Conservation (phyloP, 2,113 vertebrate genomes). For the Austrofundulus limnaeus region DNA sequence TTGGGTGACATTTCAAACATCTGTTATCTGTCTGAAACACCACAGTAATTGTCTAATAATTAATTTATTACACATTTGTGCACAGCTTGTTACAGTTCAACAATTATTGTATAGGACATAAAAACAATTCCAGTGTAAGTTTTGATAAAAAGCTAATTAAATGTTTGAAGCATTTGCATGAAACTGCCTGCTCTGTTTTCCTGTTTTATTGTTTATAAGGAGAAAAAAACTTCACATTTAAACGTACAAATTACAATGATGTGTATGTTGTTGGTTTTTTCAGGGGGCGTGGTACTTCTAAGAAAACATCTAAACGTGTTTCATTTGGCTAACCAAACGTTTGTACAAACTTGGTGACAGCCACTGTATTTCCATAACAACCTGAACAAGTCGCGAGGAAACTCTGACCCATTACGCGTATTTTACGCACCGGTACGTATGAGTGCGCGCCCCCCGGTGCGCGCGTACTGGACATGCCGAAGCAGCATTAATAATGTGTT, state of each 20-base stretch:
- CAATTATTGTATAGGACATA: no score
- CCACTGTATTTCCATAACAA: not conserved
- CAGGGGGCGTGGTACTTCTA: no score
- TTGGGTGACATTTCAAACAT: no score
- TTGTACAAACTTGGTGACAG: not conserved
- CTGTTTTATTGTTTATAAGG: not conserved
- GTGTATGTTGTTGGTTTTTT: no score
- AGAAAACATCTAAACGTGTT: no score
- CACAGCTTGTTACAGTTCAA: not conserved
- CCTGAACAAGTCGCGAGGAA: not conserved
- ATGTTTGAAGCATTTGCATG: not conserved
- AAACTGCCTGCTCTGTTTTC: not conserved
- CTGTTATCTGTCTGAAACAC: no score
- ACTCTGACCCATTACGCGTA: not conserved
- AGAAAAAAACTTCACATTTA: no score
- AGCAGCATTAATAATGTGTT: not conserved
- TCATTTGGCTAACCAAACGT: not conserved
- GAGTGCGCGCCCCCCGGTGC: not conserved
- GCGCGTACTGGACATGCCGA: not conserved
- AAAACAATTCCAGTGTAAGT: no score
- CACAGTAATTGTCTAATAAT: not conserved
- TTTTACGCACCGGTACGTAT: constrained; percentile 20
- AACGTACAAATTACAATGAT: no score
- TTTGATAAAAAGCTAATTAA: no score
- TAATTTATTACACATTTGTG: no score